Percentiles rank a stretch among this genome's conserved stretches.
Evolutionary conservation across 2,888 invertebrate genomes (phyloP).

Genomic region (Caenorhabditis afra): DNA sequence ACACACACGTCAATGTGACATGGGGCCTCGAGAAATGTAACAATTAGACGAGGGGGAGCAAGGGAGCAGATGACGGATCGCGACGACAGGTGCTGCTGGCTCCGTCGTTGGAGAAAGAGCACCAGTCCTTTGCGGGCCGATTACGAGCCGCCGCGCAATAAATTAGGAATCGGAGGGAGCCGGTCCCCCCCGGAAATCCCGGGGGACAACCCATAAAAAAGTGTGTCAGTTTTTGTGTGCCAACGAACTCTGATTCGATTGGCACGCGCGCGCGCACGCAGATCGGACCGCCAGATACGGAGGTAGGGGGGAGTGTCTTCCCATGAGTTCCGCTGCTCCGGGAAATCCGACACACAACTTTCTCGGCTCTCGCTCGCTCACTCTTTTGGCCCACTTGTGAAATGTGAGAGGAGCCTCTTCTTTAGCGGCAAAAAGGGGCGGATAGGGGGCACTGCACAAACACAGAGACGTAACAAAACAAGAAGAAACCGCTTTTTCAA

Average conservation of each 20-base stretch:
- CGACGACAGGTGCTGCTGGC: constrained; percentile 41
- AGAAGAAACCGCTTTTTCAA: constrained; percentile 40
- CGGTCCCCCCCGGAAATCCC: constrained; percentile 15
- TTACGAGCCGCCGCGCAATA: constrained; percentile 20
- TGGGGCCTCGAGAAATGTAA: constrained; percentile 44
- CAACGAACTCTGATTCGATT: constrained; percentile 51
- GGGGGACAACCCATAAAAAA: constrained; percentile 52
- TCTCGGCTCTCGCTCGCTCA: constrained; percentile 17
- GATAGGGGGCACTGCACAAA: constrained; percentile 28
- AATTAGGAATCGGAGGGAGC: constrained; percentile 26
- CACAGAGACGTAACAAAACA: constrained; percentile 38
- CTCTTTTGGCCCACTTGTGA: constrained; percentile 53
- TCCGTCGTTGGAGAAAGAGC: background rate
- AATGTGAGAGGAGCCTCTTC: constrained; percentile 48
- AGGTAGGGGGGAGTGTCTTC: constrained; percentile 7
- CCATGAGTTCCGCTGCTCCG: constrained; percentile 33
- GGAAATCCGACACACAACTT: constrained; percentile 56
- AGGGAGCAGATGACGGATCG: constrained; percentile 9
- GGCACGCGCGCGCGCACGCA: constrained; percentile 13
- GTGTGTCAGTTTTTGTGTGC: constrained; percentile 24
- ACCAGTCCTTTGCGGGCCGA: constrained; percentile 36
- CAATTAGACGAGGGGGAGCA: constrained; percentile 44
- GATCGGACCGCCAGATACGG: constrained; percentile 43
- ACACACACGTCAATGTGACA: constrained; percentile 43
- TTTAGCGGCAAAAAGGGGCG: constrained; percentile 14